These are phyloP conservation scores for Phodopus roborovskii DNA, from an alignment of 2,113 vertebrate species.

Conservation along the genomic window DNA sequence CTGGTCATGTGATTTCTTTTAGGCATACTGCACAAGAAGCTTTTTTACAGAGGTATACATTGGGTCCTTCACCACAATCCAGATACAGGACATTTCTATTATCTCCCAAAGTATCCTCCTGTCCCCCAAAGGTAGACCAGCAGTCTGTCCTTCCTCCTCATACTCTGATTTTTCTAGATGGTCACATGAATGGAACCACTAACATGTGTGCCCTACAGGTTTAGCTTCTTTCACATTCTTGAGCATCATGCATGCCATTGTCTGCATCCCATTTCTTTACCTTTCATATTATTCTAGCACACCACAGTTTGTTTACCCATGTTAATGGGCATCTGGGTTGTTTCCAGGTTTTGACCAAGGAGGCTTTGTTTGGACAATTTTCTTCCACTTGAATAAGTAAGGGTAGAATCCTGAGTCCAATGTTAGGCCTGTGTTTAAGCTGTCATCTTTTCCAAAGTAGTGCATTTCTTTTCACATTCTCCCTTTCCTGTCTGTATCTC, in stretches of 20 bases:
- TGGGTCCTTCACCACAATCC: not conserved
- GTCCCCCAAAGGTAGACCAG: not conserved
- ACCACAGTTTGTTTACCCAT: not conserved
- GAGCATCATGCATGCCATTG: not conserved
- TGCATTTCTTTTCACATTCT: not conserved
- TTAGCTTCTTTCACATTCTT: not conserved
- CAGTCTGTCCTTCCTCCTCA: not conserved
- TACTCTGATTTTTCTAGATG: constrained; percentile 5
- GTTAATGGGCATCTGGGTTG: not conserved
- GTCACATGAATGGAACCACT: not conserved
- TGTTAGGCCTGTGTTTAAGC: not conserved
- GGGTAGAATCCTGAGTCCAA: not conserved
- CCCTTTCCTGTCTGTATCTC: not conserved
- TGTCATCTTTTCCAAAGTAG: constrained; percentile 1
- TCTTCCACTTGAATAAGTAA: not conserved
- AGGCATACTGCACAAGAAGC: not conserved
- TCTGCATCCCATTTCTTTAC: not conserved
- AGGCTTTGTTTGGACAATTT: constrained; percentile 19
- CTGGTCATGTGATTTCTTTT: not conserved
- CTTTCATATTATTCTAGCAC: not conserved
- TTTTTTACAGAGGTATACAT: constrained; percentile 33
- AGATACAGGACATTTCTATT: not conserved
- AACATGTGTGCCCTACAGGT: not conserved
- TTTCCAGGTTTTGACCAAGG: constrained; percentile 2
- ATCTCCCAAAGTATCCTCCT: not conserved